Base-by-base conservation (phyloP, 2,888 invertebrate genomes). In the Chelonus formosanus region DNA sequence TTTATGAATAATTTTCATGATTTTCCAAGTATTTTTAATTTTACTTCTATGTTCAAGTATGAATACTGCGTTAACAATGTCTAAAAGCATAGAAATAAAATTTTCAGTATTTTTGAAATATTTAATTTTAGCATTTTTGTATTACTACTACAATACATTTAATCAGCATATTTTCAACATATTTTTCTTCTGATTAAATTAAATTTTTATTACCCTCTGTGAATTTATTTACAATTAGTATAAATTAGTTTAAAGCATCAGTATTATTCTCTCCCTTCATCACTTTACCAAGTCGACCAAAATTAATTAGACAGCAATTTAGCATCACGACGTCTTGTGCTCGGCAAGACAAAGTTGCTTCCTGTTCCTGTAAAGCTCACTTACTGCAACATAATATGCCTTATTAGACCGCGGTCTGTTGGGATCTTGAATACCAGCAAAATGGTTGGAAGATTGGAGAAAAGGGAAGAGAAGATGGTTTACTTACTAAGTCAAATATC, bases 401-500 rank as follows among this genome's bases (percentile, higher is more conserved):
- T 71, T 74, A 73, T 74, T 74, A 74, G 73, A 74, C 69, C 57
- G 70, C 66, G 70, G 57, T 58, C 52, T 53, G 45, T 10, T 47
- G 40, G 58, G 58, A 59, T 53, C 20, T 44, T 40, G 47, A 48
- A 50, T 52, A 40, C 31, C 32, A 63, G 66, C 48, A 55, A 61
- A 56, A 65, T 53, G 58, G 31, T 53, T 20, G 58, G 48, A 31
- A 59, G 55, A 54, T 45, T 47, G 44, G 50, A 55, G 10, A 53
- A 40, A 55, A 40, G 40, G 45, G 45, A 35, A 35, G 48, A 60
- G 50, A 62, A 57, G 64, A 73, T 70, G 78, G 77, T 78, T 80
- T 78, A 79, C 77, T 78, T 78, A 78, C 76, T 76, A 80, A 80
- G 78, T 80, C 79, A 80, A 80, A 80, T 78, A 80, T 75, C 78